Percentiles rank a stretch among this genome's conserved stretches.
Conservation (phyloP, 2,888 invertebrate species). For the Eupelmus urozonus region DNA sequence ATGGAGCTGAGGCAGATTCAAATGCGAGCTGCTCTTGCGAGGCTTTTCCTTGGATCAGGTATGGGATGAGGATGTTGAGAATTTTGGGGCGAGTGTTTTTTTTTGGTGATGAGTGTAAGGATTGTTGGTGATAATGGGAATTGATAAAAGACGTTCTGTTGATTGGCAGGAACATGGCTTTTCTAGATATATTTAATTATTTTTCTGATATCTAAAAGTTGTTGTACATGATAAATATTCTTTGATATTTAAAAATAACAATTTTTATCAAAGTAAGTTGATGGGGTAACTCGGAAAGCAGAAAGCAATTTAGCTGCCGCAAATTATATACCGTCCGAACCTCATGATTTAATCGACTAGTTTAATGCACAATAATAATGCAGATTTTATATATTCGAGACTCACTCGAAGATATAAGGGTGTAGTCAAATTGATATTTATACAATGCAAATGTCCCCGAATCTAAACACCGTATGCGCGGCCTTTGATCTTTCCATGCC, state of each 20-base stretch:
- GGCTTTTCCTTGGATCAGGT: too few species aligned
- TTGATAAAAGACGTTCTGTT: too few species aligned
- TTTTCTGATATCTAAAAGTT: neutral
- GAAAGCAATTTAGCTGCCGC: neutral
- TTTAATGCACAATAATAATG: slow-evolving; percentile 7
- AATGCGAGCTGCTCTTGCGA: neutral
- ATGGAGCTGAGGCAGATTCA: slow-evolving; percentile 30
- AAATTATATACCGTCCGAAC: too few species aligned
- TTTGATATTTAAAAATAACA: too few species aligned
- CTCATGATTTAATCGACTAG: neutral
- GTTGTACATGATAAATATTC: neutral
- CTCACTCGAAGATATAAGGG: slow-evolving; percentile 9
- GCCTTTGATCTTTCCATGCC: slow-evolving; percentile 29
- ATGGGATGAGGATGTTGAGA: too few species aligned
- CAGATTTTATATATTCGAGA: neutral
- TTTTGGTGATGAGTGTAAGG: too few species aligned
- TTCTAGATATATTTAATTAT: too few species aligned
- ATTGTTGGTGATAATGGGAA: too few species aligned
- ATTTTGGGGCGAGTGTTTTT: too few species aligned
- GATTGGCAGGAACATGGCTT: too few species aligned
- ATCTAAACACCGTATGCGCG: slow-evolving; percentile 15
- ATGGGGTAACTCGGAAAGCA: neutral
- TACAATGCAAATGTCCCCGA: slow-evolving; percentile 44
- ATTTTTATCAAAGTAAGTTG: too few species aligned
- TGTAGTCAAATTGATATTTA: slow-evolving; percentile 7